Percentiles rank a stretch among this genome's conserved stretches.
Conservation (phyloP, 2,888 invertebrate genomes). For the Chesias legatella region DNA sequence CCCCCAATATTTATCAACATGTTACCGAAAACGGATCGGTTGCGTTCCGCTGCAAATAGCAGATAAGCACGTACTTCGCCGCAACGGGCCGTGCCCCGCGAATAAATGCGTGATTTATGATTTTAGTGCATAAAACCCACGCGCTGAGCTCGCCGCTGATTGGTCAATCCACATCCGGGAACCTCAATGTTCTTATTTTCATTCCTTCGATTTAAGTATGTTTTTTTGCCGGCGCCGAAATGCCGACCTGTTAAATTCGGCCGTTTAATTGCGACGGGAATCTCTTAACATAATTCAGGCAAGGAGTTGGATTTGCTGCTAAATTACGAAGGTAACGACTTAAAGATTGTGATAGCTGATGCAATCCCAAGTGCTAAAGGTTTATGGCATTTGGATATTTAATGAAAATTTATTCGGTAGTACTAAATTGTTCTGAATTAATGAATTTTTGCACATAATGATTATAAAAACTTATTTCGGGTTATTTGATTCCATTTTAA, state of each 20-base stretch:
- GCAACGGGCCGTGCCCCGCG: slow-evolving; percentile 60
- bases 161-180: slow-evolving; percentile 45
- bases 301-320: slow-evolving; percentile 12
- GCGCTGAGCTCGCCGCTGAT: slow-evolving; percentile 38
- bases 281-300: slow-evolving; percentile 14
- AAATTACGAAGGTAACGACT: slow-evolving; percentile 9
- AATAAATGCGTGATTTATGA: slow-evolving; percentile 77
- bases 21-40: slow-evolving; percentile 50
- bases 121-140: slow-evolving; percentile 51
- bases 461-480: no score
- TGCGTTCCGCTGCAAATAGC: slow-evolving; percentile 65
- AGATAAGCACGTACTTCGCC: slow-evolving; percentile 73
- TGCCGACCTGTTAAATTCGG: slow-evolving; percentile 19
- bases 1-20: slow-evolving; percentile 69
- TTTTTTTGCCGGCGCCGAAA: slow-evolving; percentile 9
- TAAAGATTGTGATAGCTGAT: slow-evolving; percentile 4
- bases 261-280: slow-evolving; percentile 15
- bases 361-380: slow-evolving; percentile 1
- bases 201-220: slow-evolving; percentile 21
- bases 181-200: slow-evolving; percentile 22
- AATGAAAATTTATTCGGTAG: no score
- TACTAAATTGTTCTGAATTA: no score
- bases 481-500: no score
- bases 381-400: no score
- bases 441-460: no score